Percentiles rank a stretch among this genome's conserved stretches.
Evolutionary conservation across 2,888 invertebrate species (phyloP).

Genomic region (Tribolium freemani): DNA sequence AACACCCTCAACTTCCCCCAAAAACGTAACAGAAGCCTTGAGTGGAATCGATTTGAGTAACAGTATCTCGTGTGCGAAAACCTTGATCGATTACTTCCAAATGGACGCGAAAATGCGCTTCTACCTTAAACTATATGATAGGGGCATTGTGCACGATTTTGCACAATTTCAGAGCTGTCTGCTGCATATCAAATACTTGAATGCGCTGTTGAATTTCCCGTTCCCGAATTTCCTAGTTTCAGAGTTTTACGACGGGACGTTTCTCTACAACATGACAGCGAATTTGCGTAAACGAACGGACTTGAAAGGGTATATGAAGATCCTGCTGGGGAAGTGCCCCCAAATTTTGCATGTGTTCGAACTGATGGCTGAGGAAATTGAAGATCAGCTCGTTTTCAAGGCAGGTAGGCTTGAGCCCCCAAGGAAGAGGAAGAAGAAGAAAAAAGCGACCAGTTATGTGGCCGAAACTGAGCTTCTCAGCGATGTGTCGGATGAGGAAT

Average conservation of each 20-base stretch:
- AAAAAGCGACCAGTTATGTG: constrained; percentile 12
- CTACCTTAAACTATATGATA: constrained; percentile 72
- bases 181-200: constrained; percentile 74
- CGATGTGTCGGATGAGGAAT: constrained; percentile 43
- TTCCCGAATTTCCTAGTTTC: constrained; percentile 72
- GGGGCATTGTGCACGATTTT: constrained; percentile 74
- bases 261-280: constrained; percentile 80
- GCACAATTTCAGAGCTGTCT: constrained; percentile 78
- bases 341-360: constrained; percentile 26
- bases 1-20: not conserved
- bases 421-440: constrained; percentile 42
- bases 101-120: constrained; percentile 71
- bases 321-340: constrained; percentile 50
- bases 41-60: constrained; percentile 72
- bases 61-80: constrained; percentile 73
- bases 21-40: constrained; percentile 65
- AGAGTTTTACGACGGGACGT: constrained; percentile 81
- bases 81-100: constrained; percentile 73
- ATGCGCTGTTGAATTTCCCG: constrained; percentile 75
- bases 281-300: constrained; percentile 70
- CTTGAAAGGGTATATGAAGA: constrained; percentile 52
- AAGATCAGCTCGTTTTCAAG: not conserved
- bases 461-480: not conserved
- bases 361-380: constrained; percentile 27
- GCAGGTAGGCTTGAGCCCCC: not conserved